These are phyloP conservation scores for Diplodus sargus DNA, from an alignment of 2,797 vertebrate species.

Conservation along the genomic window DNA sequence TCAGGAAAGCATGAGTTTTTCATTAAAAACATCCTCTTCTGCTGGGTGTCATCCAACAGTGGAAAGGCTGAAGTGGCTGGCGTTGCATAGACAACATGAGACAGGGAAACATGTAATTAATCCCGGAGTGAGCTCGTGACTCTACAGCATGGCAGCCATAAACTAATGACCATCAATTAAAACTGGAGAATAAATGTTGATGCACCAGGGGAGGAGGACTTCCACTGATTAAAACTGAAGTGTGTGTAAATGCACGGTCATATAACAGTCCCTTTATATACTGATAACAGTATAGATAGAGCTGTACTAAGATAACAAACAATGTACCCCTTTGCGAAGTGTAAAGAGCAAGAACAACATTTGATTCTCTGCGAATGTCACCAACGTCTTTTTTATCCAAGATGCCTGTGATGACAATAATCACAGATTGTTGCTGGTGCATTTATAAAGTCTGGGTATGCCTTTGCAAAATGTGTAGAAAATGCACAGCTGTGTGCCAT, in stretches of 20 bases:
- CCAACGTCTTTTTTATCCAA: not conserved
- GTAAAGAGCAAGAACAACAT: not conserved
- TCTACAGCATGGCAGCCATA: not conserved
- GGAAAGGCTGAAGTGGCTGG: not conserved
- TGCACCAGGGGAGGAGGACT: not conserved
- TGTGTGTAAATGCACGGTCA: not conserved
- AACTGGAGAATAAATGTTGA: not conserved
- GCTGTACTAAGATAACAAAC: no score
- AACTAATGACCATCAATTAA: constrained; percentile 22
- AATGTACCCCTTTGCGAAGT: not conserved
- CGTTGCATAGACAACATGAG: not conserved
- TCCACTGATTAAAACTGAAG: not conserved
- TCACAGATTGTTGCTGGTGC: no score
- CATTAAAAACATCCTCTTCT: constrained; percentile 1
- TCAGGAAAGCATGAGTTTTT: constrained; percentile 2
- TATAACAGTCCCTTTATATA: not conserved
- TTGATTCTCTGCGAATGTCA: not conserved
- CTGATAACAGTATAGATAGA: not conserved
- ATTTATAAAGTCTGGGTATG: no score
- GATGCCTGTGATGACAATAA: not conserved
- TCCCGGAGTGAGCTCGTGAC: constrained; percentile 26
- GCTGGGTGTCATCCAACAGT: not conserved
- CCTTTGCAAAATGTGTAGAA: no score
- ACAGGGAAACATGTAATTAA: constrained; percentile 34
- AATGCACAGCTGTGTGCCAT: no score